A percentile compares a stretch with the other conserved stretches of the same genome.
phyloP scores from a whole-genome alignment of 2,113 vertebrate species.

The Cynopterus brachyotis region DNA sequence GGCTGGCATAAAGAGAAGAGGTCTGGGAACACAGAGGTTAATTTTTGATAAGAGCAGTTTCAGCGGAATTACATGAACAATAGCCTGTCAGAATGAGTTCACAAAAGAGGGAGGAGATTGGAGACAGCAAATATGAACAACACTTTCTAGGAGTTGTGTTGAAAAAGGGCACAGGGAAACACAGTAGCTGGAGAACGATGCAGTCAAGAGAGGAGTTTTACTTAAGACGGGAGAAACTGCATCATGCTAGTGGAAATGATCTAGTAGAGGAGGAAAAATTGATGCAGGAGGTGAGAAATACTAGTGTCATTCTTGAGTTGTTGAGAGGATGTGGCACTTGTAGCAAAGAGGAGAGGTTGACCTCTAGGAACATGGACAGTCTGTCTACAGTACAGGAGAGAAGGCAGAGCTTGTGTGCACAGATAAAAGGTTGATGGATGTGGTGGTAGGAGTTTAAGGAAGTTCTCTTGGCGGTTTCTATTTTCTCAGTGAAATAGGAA shows the following conservation, averaged over 20 bases:
- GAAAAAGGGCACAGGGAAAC: background rate
- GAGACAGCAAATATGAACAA: background rate
- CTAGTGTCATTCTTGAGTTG: background rate
- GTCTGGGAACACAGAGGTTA: background rate
- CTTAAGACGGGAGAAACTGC: background rate
- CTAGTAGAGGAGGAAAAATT: background rate
- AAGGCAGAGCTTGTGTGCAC: background rate
- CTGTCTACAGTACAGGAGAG: background rate
- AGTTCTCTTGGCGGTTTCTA: background rate
- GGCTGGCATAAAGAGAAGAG: background rate
- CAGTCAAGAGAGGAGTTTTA: background rate
- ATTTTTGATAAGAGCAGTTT: conserved; percentile 33
- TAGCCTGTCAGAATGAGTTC: background rate
- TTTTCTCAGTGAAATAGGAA: background rate
- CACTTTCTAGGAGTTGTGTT: background rate
- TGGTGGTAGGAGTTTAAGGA: background rate
- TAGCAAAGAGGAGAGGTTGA: background rate
- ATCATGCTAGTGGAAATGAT: background rate
- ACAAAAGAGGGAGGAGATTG: background rate
- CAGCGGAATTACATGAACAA: background rate
- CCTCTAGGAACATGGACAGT: background rate
- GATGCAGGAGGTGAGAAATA: background rate
- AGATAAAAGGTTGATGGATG: background rate
- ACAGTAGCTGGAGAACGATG: background rate
- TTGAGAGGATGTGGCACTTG: background rate